Evolutionary conservation across 1,140 invertebrate genomes (phyloP), one percentile per base, ranked within the genome.

Genomic region (Olivierus martensii): DNA sequence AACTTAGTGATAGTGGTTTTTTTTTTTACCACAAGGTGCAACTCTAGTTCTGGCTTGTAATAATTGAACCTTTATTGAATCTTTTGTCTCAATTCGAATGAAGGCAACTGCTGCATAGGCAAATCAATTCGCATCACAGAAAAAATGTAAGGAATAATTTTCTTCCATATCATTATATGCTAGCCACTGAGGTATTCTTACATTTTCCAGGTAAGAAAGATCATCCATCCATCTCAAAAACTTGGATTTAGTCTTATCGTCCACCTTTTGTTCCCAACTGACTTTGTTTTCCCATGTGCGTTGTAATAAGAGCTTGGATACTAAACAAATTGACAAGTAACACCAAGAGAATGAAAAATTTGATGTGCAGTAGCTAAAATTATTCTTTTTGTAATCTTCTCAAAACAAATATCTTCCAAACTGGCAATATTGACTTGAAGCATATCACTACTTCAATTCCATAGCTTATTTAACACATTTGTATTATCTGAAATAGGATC

Each of bases 341-440:
- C 12, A 19, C 53, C 56, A 22, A 56, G 17, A 3, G 47, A 37
- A 51, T 58, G 39, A 43, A 56, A 58, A 10, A 58, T 41, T 34
- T 15, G 12, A 46, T 45, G 43, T n/a, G 19, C 44, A 39, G 51
- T 21, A 35, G 42, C 34, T 36, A 53, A 42, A 35, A 53, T 43
- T 19, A 15, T 17, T 44, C 17, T 52, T 18, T 38, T 52, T 15
- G 51, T 52, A 46, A 46, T 19, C 22, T 51, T 51, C 42, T 21
- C 21, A 5, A 42, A 42, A 28, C 17, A n/a, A n/a, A 46, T n/a
- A 45, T 55, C 34, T 41, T 48, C 15, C 9, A 46, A 9, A 44
- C 46, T 14, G 18, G 22, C 21, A 11, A 54, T 44, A 15, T 36
- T 50, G 44, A 54, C n/a, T 9, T 0, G 35, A 54, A 54, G n/a